Conservation (phyloP, 2,113 vertebrate genomes). For the Mohoua ochrocephala region DNA sequence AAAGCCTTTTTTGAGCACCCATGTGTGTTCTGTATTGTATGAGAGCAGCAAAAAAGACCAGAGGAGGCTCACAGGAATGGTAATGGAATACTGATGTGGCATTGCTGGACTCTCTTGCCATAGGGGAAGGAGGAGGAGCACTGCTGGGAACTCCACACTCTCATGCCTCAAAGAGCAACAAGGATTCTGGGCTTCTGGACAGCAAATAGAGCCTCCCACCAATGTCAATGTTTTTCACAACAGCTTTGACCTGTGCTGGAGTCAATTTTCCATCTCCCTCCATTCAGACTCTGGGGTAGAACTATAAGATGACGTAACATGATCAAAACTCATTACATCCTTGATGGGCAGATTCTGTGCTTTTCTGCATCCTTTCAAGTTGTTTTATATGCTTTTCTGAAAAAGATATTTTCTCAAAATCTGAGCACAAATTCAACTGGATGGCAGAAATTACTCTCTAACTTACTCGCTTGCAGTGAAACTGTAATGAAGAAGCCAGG, state of each 20-base stretch:
- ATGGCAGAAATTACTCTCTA: not conserved
- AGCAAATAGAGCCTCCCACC: not conserved
- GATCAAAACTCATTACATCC: not conserved
- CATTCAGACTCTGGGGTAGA: not conserved
- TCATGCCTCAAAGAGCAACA: not conserved
- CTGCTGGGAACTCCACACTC: not conserved
- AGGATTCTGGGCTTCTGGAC: not conserved
- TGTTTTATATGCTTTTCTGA: not conserved
- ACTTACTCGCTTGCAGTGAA: not conserved
- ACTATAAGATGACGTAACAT: not conserved
- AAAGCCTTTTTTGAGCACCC: not conserved
- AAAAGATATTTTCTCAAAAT: not conserved
- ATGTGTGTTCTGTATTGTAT: not conserved
- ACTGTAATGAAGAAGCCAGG: not conserved
- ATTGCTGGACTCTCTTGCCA: accelerated
- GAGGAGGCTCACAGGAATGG: not conserved
- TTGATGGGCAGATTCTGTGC: not conserved
- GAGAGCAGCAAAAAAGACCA: not conserved
- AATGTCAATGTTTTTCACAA: not conserved
- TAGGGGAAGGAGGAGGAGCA: not conserved
- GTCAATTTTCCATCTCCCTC: not conserved
- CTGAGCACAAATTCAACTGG: not conserved
- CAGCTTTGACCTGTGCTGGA: not conserved
- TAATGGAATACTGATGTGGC: accelerated
- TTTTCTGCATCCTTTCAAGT: not conserved